phyloP scores from a whole-genome alignment of 2,797 vertebrate genomes.

The Chiloscyllium punctatum region DNA sequence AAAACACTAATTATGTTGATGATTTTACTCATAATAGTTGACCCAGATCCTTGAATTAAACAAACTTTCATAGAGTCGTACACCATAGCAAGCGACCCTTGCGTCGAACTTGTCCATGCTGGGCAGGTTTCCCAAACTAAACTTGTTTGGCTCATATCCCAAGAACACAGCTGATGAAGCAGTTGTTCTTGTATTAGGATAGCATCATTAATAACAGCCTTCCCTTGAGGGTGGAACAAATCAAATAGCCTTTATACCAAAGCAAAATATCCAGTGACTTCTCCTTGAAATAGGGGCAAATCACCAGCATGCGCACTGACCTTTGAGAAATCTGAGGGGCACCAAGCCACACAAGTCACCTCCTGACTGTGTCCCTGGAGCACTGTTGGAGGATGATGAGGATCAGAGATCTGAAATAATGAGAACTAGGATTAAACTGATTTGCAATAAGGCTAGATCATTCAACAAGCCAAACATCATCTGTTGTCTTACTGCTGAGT shows the following conservation, averaged over 20 bases:
- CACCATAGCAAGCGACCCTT: too few species aligned
- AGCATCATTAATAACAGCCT: neutral
- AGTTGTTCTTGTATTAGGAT: neutral
- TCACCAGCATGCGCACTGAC: conserved; percentile 53
- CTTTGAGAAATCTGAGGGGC: conserved; percentile 93
- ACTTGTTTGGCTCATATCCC: neutral
- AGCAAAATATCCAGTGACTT: neutral
- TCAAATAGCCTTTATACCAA: neutral
- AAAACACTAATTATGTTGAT: neutral
- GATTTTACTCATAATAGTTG: neutral
- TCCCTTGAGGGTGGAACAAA: neutral
- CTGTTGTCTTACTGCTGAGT: neutral
- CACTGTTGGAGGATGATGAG: conserved; percentile 67
- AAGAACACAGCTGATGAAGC: neutral
- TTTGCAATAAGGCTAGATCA: neutral
- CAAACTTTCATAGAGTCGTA: neutral
- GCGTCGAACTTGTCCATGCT: too few species aligned
- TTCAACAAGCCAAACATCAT: neutral
- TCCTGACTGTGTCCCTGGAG: conserved; percentile 88
- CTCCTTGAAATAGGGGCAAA: neutral
- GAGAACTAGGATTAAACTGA: conserved; percentile 26
- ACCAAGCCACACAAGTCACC: conserved; percentile 91
- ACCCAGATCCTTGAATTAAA: neutral
- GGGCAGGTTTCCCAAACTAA: too few species aligned
- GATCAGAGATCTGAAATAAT: conserved; percentile 71